Evolutionary conservation across 1,140 invertebrate genomes (phyloP), one percentile per base, ranked within the genome.

Genomic region (Leptoteleia sp.): DNA sequence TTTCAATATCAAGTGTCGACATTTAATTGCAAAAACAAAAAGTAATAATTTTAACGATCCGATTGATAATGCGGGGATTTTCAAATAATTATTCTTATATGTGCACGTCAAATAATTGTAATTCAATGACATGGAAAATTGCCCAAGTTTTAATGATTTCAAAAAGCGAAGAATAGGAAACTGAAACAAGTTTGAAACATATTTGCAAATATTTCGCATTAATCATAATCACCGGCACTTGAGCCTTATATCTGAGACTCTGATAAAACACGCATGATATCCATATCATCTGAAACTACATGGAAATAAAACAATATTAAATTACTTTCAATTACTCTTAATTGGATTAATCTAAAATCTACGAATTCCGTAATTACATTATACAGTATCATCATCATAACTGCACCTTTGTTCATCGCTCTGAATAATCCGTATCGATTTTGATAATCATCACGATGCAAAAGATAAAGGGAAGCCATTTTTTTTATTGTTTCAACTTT

Each of bases 301-400:
- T 62, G 37, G n/a, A 62, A 54, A 47, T 62, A 62, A 72, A 55
- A 33, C 65, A 35, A 16, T 37, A 45, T 54, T 55, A 45, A 38
- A 62, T 73, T 64, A 35, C 17, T 73, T 50, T 42, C 13, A 64
- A 64, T 73, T 64, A 43, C 50, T 73, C 42, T 47, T 57, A 73
- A 73, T 73, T 73, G 70, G 70, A 57, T 73, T 73, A 73, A 73
- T 73, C 70, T 64, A 19, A 64, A 57, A 73, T 64, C 70, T 62
- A 42, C 50, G 37, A 73, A 64, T 73, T 13, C 15, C 27, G 9
- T 64, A 73, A 64, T 73, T 73, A 50, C 29, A 38, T 54, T n/a
- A n/a, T n/a, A n/a, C n/a, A 72, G 62, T 57, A 52, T 38, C 12
- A 42, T 61, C 37, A 17, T 52, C 27, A 50, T 54, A 61, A 61